Percentiles rank a stretch among this genome's conserved stretches.
These are phyloP conservation scores for Calliopsis andreniformis DNA, from an alignment of 1,140 invertebrate genomes.

Conservation along the genomic window DNA sequence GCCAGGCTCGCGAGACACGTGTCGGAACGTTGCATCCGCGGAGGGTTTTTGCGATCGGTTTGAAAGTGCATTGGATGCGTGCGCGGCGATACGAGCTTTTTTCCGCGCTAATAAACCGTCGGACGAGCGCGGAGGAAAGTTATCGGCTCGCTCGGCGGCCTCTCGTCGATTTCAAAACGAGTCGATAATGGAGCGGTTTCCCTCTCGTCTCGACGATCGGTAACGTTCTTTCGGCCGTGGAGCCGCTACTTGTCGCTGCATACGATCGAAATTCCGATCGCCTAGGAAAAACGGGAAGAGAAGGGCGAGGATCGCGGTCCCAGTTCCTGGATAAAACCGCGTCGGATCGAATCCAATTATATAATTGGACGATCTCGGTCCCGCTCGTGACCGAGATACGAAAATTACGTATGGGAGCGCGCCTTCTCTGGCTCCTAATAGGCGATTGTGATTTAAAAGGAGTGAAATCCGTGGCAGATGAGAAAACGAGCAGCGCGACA, in stretches of 20 bases:
- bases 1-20: background rate
- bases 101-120: background rate
- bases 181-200: slow-evolving; percentile 15
- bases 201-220: slow-evolving; percentile 2
- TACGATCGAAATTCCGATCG: background rate
- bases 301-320: background rate
- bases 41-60: slow-evolving; percentile 16
- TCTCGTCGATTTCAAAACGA: slow-evolving; percentile 16
- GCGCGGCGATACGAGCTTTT: background rate
- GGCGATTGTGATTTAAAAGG: slow-evolving; percentile 59
- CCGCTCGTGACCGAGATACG: slow-evolving; percentile 20
- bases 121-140: slow-evolving; percentile 20
- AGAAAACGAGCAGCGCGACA: slow-evolving; percentile 41
- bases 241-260: background rate
- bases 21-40: slow-evolving; percentile 12
- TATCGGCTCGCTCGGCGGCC: background rate
- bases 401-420: slow-evolving; percentile 18
- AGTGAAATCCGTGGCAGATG: slow-evolving; percentile 59
- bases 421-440: slow-evolving; percentile 19
- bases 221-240: background rate
- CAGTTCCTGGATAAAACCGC: background rate
- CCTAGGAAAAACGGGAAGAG: background rate
- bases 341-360: background rate
- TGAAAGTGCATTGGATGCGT: slow-evolving; percentile 21
- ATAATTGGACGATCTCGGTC: slow-evolving; percentile 10